Conservation (phyloP, 2,888 invertebrate genomes). For the Eumacrocentrus americanus region DNA sequence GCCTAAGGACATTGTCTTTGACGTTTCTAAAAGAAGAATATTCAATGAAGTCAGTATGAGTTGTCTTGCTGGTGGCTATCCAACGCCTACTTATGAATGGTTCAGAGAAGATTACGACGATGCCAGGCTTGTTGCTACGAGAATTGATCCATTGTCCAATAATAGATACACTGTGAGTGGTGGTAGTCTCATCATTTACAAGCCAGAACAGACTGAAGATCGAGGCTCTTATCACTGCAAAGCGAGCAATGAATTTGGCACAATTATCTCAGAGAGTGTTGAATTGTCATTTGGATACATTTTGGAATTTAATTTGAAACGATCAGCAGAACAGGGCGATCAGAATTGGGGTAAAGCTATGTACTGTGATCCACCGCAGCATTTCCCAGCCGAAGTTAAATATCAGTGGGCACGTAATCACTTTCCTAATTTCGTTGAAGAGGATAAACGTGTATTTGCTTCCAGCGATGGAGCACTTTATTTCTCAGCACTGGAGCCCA, state of each 20-base stretch:
- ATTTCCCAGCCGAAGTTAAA: slow-evolving; percentile 81
- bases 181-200: slow-evolving; percentile 86
- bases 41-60: slow-evolving; percentile 79
- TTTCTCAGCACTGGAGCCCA: slow-evolving; percentile 90
- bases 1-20: slow-evolving; percentile 83
- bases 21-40: slow-evolving; percentile 73
- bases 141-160: slow-evolving; percentile 79
- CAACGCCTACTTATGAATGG: slow-evolving; percentile 90
- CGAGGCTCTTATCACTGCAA: slow-evolving; percentile 91
- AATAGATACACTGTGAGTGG: slow-evolving; percentile 85
- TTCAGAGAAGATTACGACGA: slow-evolving; percentile 86
- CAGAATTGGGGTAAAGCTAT: slow-evolving; percentile 95
- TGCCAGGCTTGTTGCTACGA: slow-evolving; percentile 73
- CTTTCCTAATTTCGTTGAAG: slow-evolving; percentile 91
- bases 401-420: slow-evolving; percentile 91
- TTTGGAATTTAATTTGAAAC: slow-evolving; percentile 86
- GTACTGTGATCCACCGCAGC: slow-evolving; percentile 91
- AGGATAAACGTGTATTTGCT: slow-evolving; percentile 90
- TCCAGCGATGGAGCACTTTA: slow-evolving; percentile 93
- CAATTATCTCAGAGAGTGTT: slow-evolving; percentile 86
- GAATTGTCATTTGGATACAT: slow-evolving; percentile 87
- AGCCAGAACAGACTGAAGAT: slow-evolving; percentile 79
- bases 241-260: slow-evolving; percentile 88
- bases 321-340: slow-evolving; percentile 82
- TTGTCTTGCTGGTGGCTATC: slow-evolving; percentile 86